phyloP scores from a whole-genome alignment of 1,140 invertebrate genomes.

The Drosophila sulfurigaster region DNA sequence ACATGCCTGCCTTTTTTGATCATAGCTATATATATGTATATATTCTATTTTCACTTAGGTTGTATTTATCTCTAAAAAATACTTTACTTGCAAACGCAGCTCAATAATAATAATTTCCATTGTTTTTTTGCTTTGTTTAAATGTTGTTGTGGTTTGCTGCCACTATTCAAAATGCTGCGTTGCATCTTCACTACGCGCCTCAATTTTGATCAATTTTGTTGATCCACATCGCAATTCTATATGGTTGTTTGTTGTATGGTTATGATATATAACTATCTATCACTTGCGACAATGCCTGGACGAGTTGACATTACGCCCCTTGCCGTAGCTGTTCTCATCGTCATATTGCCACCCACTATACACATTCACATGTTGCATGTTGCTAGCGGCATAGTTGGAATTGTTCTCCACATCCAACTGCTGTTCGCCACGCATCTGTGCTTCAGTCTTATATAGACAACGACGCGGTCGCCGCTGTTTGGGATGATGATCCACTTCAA shows the following conservation, averaged over 20 bases:
- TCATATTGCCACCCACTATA: constrained; percentile 68
- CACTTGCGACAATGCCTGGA: constrained; percentile 77
- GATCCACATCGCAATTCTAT: not conserved
- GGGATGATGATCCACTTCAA: constrained; percentile 30
- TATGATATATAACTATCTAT: constrained; percentile 49
- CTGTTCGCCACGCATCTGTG: constrained; percentile 48
- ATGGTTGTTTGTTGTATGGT: constrained; percentile 17
- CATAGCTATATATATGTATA: not conserved
- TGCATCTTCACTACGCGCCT: not conserved
- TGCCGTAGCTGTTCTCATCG: constrained; percentile 77
- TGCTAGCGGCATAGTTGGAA: constrained; percentile 67
- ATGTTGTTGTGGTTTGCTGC: constrained; percentile 6
- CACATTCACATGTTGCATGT: constrained; percentile 64
- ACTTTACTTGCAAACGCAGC: constrained; percentile 68
- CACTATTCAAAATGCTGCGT: not conserved
- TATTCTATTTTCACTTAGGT: constrained; percentile 23
- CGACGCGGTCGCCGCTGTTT: constrained; percentile 71
- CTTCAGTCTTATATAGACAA: constrained; percentile 82
- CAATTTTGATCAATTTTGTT: not conserved
- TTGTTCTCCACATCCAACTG: constrained; percentile 69
- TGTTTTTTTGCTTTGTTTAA: constrained; percentile 3
- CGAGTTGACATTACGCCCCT: constrained; percentile 65
- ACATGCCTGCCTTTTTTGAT: constrained; percentile 21
- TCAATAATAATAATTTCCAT: constrained; percentile 1
- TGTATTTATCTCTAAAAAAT: constrained; percentile 62